Percentiles rank a stretch among this genome's conserved stretches.
Evolutionary conservation across 2,113 vertebrate genomes (phyloP).

Genomic region (Paedocypris sp.): DNA sequence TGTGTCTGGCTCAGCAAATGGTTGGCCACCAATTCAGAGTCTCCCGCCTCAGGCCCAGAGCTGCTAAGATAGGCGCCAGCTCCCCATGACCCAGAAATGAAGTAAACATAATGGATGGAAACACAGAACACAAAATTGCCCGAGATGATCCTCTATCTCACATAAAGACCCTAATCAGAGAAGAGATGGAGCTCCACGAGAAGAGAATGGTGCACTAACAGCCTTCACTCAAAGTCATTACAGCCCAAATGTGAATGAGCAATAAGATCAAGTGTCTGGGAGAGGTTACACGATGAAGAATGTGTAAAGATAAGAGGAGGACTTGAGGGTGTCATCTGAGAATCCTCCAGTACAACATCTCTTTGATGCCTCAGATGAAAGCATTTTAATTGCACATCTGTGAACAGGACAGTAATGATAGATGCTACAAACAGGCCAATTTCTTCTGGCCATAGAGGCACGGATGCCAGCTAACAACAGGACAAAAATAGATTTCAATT

Average conservation of each 20-base stretch:
- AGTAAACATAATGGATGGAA: background rate
- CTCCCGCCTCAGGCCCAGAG: no score
- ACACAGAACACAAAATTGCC: background rate
- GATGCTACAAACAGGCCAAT: background rate
- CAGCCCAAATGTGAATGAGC: background rate
- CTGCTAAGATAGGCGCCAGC: background rate
- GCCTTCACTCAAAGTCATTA: background rate
- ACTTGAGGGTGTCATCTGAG: background rate
- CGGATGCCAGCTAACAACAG: background rate
- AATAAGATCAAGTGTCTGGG: background rate
- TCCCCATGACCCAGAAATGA: no score
- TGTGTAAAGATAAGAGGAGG: background rate
- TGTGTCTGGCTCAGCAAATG: no score
- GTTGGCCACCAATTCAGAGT: no score
- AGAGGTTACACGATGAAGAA: background rate
- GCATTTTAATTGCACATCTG: background rate
- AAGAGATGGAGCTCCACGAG: background rate
- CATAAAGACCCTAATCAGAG: background rate
- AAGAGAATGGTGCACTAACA: background rate
- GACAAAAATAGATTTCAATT: no score
- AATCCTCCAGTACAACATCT: background rate
- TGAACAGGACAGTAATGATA: background rate
- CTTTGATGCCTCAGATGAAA: slow-evolving; percentile 16
- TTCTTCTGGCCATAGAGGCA: background rate
- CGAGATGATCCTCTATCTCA: background rate